Evolutionary conservation across 2,888 invertebrate genomes (phyloP).

Genomic region (Strigamia maritima): DNA sequence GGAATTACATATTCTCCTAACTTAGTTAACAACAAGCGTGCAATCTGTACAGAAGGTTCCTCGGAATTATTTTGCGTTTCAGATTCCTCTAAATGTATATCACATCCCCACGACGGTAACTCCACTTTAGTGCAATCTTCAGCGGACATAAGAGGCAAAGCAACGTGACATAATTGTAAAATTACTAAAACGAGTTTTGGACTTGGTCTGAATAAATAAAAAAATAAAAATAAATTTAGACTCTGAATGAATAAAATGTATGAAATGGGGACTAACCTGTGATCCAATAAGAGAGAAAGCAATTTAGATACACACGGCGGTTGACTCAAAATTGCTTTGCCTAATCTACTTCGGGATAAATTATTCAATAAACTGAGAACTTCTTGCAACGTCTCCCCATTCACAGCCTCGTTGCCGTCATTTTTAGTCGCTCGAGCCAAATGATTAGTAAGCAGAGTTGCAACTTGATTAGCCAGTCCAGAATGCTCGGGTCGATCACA

Average conservation of each 20-base stretch:
- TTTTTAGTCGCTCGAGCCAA: conserved; percentile 52
- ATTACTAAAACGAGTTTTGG: conserved; percentile 52
- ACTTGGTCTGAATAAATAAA: conserved; percentile 48
- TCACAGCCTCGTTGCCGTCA: conserved; percentile 51
- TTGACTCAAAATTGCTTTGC: conserved; percentile 52
- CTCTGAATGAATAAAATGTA: neutral
- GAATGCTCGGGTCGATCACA: conserved; percentile 49
- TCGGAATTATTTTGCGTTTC: conserved; percentile 46
- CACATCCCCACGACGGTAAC: conserved; percentile 49
- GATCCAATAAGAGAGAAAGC: conserved; percentile 51
- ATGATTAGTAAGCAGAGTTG: conserved; percentile 52
- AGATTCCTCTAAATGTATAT: conserved; percentile 41
- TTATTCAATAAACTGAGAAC: conserved; percentile 52
- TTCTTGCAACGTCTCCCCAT: conserved; percentile 53
- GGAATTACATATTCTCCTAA: conserved; percentile 53
- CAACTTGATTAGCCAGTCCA: conserved; percentile 52
- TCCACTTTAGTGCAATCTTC: conserved; percentile 50
- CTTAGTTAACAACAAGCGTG: conserved; percentile 51
- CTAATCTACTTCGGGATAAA: conserved; percentile 51
- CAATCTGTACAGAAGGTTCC: conserved; percentile 51
- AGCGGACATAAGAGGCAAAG: conserved; percentile 51
- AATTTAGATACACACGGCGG: conserved; percentile 53
- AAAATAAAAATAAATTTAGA: neutral
- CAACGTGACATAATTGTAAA: conserved; percentile 52
- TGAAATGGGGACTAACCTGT: conserved; percentile 46